Evolutionary conservation across 2,797 vertebrate species (phyloP), one percentile per base, ranked within the genome.

Genomic region (Australoheros facetus): DNA sequence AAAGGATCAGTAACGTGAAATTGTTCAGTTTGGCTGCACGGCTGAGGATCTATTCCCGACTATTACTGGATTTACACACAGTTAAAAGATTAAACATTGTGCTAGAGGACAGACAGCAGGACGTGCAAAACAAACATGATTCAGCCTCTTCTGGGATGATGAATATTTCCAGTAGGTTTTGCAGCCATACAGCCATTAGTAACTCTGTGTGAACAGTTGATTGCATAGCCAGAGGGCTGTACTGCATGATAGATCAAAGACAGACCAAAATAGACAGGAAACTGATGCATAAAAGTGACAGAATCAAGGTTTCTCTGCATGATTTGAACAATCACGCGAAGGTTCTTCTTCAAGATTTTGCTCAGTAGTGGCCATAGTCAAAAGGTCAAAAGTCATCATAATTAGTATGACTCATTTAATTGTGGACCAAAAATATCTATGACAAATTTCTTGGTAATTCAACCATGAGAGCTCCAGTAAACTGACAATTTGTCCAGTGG

Each of bases 401-500:
- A 73, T 77, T 69, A 64, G 60, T 28, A 4, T 55, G 56, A 70
- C 51, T 74, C 42, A 3, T 78, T 14, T 59, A 69, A 55, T 17
- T 28, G 13, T 39, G 42, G 12, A 57, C 21, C 62, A 8, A 69
- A 56, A 37, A 45, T 45, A 64, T 56, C 28, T 48, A 9, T 62
- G 37, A 75, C n/a, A 53, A 16, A 71, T 30, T 4, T 71, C 57
- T 28, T 30, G 51, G 30, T 26, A 26, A 57, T 71, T 42, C 21
- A 75, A 21, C 56, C 39, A 39, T 56, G 30, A 64, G 37, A 14
- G 48, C 19, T 34, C 8, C 2, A 21, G 13, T 39, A n/a, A 16
- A 21, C 28, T 48, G 75, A 56, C 74, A 10, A 32, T 17, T 21
- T 23, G 45, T 11, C 59, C 54, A 37, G 30, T 17, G 57, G 66